Evolutionary conservation across 2,888 invertebrate species (phyloP), one percentile per base, ranked within the genome.

Genomic region (Marasmarcha lunaedactyla): DNA sequence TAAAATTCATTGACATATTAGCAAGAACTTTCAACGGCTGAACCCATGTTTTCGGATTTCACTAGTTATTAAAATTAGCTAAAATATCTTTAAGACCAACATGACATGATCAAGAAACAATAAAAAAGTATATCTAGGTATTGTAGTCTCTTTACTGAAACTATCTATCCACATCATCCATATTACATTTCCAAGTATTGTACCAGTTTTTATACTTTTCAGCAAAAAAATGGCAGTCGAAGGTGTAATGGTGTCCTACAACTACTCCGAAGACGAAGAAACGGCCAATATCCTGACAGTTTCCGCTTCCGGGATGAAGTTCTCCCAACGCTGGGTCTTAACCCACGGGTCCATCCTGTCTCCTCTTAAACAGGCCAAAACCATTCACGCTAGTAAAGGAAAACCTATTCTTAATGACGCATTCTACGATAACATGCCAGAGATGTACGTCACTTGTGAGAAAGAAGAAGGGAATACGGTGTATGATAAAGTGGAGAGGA

Each of bases 341-440:
- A 83, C 85, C 0, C 86, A 86, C 47, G 86, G 86, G 2, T 81
- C 83, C 15, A 70, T 85, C 9, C 61, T 86, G 11, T 74, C 76
- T 0, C 72, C 84, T 0, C 47, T 78, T n/a, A 70, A 78, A 47
- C 74, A 79, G 44, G 34, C 74, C 1, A 60, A 65, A 15, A 53
- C 68, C 4, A 66, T 79, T n/a, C 63, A 69, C 41, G 64, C 71
- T 35, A 57, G 69, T 0, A 69, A 63, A 47, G 73, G 78, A 0
- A 77, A 74, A 39, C 68, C 77, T 0, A 74, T 81, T 1, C 41
- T 78, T 1, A 77, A 62, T 44, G 78, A 81, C 0, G 72, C 71
- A 13, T 81, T 83, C 52, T 83, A 83, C 46, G 62, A 64, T 1
- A 69, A 71, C 42, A 52, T 83, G 1, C 83, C 83, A 2, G 83